A percentile compares a stretch with the other conserved stretches of the same genome.
phyloP scores from a whole-genome alignment of 92 coral and sea anemone species.

The Umimayanthus kanabou region DNA sequence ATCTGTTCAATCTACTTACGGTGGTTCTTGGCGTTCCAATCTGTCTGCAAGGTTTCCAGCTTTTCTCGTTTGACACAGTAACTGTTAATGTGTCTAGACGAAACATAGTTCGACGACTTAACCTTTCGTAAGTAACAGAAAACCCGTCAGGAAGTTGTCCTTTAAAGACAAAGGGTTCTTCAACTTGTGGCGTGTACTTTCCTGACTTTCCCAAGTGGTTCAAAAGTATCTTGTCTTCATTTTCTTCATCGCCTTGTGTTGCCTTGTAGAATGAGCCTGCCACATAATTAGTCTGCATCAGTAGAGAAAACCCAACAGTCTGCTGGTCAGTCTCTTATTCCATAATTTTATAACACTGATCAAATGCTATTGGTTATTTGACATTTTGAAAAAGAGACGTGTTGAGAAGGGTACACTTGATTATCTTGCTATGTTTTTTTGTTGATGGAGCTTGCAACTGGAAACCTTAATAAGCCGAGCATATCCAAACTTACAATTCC shows the following conservation, averaged over 20 bases:
- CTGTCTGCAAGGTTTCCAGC: not conserved
- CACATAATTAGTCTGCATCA: not conserved
- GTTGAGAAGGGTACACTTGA: no score
- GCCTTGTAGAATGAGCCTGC: not conserved
- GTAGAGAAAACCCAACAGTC: no score
- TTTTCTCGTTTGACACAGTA: constrained; percentile 1
- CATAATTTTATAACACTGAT: no score
- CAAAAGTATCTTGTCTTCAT: not conserved
- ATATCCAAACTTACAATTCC: no score
- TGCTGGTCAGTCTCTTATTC: no score
- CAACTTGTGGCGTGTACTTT: not conserved
- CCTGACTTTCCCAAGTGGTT: not conserved
- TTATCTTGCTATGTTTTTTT: no score
- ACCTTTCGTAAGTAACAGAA: not conserved
- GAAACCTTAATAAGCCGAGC: no score
- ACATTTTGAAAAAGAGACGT: no score
- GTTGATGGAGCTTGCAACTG: no score
- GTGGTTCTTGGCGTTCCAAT: not conserved
- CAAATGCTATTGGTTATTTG: no score
- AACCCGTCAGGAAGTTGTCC: not conserved
- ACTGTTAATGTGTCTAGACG: not conserved
- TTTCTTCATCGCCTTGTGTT: not conserved
- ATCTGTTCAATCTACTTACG: not conserved
- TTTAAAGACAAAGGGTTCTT: not conserved
- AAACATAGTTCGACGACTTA: not conserved